These are phyloP conservation scores for Chamaetylas fuelleborni DNA, from an alignment of 2,113 vertebrate species.

Conservation along the genomic window DNA sequence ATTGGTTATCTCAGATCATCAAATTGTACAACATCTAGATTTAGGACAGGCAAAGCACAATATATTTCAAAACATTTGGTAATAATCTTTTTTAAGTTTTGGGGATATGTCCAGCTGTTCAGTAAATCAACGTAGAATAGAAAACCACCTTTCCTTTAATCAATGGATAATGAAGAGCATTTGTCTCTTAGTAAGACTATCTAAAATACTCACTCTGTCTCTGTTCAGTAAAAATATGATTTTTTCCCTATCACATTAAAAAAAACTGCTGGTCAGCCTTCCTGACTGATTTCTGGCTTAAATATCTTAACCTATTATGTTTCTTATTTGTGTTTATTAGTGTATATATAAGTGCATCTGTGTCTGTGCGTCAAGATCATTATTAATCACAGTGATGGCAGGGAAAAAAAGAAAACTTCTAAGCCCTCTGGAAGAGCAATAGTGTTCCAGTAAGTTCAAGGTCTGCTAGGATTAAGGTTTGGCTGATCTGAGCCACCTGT, in stretches of 20 bases:
- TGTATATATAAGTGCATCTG: not conserved
- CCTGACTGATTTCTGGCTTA: not conserved
- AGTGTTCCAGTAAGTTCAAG: conserved; percentile 53
- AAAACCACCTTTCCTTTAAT: conserved; percentile 73
- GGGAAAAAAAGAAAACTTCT: not conserved
- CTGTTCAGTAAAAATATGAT: conserved; percentile 9
- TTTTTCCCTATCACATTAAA: not conserved
- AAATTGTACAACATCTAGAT: conserved; percentile 9
- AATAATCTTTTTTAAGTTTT: conserved; percentile 61
- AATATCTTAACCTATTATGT: not conserved
- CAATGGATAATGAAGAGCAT: conserved; percentile 73
- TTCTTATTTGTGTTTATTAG: conserved; percentile 26
- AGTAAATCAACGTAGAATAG: conserved; percentile 44
- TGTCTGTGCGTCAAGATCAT: not conserved
- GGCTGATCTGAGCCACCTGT: conserved; percentile 62
- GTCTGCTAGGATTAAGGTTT: conserved; percentile 48
- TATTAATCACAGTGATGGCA: conserved; percentile 18
- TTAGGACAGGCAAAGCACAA: not conserved
- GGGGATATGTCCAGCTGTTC: conserved; percentile 60
- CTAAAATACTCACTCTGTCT: conserved; percentile 4
- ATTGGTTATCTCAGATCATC: conserved; percentile 17
- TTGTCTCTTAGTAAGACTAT: conserved; percentile 52
- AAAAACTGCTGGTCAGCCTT: not conserved
- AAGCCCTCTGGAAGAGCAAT: not conserved
- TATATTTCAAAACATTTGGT: conserved; percentile 66